Base-by-base conservation (phyloP, 2,797 vertebrate genomes). In the Enteromius anoplus region DNA sequence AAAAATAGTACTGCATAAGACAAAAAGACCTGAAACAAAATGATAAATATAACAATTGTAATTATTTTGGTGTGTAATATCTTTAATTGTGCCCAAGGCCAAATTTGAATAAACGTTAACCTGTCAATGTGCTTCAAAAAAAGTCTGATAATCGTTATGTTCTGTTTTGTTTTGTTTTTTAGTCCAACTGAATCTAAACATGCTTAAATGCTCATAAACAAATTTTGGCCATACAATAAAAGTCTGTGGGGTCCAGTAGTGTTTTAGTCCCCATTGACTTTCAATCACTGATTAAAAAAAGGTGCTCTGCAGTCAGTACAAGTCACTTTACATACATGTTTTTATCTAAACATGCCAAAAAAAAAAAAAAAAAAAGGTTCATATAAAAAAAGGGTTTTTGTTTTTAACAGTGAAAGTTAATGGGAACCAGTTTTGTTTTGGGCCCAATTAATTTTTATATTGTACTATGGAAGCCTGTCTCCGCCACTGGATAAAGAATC, bases 51-150 rank as follows among this genome's bases (percentile, higher is more conserved):
- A 3, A 23, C 3, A 4, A 58, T 23, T 47, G 5, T 12, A 6
- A 53, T 47, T 73, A 53, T 29, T 19, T 19, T 26, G 21, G 1
- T 10, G 14, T 17, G 37, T 19, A 21, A 21, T 42, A 0, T 5
- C 40, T n/a, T 55, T n/a, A 47, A 47, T 9, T 23, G 15, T 15
- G 8, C 8, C 0, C 55, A 49, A 65, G 42, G 60, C 42, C 19
- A 49, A 65, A 78, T 45, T 64, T 77, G n/a, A 29, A 47, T 77
- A 78, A 78, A n/a, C 19, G 11, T 47, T 49, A 11, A 65, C 29
- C 45, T 51, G 29, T 26, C 23, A 1, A 47, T 32, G n/a, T 23
- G 10, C 29, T 32, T 32, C 7, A 17, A 34, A 65, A 26, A 26
- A 34, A 26, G 45, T 11, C 9, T 58, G 23, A 58, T 58, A 58